Percentiles rank a stretch among this genome's conserved stretches.
Evolutionary conservation across 2,888 invertebrate species (phyloP).

Genomic region (Lasioglossum marginatum): DNA sequence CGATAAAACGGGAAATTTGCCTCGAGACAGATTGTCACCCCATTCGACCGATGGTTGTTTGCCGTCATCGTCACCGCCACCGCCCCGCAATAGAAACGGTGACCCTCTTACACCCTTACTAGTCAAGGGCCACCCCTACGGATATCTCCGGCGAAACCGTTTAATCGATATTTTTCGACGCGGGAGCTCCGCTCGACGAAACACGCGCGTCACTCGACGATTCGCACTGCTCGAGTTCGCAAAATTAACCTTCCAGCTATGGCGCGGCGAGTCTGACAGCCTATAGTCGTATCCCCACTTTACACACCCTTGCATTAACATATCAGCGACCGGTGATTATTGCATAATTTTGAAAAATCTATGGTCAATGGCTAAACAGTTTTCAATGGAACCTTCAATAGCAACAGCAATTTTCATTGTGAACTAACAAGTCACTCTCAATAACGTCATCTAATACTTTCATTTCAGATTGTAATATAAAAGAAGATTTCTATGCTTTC

Average conservation of each 20-base stretch:
- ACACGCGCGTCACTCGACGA: background rate
- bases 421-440: no score
- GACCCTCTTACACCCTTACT: conserved; percentile 32
- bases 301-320: no score
- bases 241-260: background rate
- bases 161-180: conserved; percentile 50
- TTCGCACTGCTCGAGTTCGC: background rate
- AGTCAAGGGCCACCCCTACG: conserved; percentile 28
- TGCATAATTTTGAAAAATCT: no score
- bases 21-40: conserved; percentile 34
- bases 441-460: no score
- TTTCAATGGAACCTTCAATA: no score
- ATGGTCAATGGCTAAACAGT: no score
- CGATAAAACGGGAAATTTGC: conserved; percentile 24
- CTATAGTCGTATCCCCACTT: no score
- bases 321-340: no score
- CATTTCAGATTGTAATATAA: no score
- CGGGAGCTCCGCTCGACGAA: background rate
- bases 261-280: no score
- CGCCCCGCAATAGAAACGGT: conserved; percentile 28
- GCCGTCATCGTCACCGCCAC: conserved; percentile 20
- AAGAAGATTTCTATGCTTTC: no score
- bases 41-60: conserved; percentile 33
- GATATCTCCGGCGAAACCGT: conserved; percentile 23
- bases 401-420: no score